phyloP scores from a whole-genome alignment of 2,113 vertebrate species.

The Xenus cinereus region DNA sequence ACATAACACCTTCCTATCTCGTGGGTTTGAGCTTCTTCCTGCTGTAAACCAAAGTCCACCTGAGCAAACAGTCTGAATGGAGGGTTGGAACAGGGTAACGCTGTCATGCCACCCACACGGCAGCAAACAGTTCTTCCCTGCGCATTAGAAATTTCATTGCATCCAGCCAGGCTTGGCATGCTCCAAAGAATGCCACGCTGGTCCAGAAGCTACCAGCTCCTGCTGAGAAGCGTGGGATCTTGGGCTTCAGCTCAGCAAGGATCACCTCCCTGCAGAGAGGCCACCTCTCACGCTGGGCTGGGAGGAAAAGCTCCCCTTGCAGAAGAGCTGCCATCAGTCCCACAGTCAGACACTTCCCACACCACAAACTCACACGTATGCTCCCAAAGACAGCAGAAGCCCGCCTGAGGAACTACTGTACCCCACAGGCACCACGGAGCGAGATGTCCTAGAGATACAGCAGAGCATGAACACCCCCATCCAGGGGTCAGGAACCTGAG shows the following conservation, averaged over 20 bases:
- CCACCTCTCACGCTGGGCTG: too few species aligned
- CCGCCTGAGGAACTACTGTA: fast-evolving
- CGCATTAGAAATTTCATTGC: fast-evolving
- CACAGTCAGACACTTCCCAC: not conserved
- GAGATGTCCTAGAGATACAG: fast-evolving
- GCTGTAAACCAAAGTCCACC: slow-evolving; percentile 25
- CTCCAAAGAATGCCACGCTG: fast-evolving
- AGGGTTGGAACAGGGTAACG: not conserved
- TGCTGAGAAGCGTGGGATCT: fast-evolving
- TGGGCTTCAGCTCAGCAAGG: not conserved
- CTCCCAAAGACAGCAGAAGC: not conserved
- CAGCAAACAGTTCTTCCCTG: not conserved
- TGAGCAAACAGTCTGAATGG: not conserved
- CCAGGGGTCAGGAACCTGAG: fast-evolving
- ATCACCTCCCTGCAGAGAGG: not conserved
- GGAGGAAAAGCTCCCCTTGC: not conserved
- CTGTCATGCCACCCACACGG: not conserved
- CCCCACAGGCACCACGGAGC: fast-evolving
- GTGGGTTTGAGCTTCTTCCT: not conserved
- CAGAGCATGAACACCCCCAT: fast-evolving
- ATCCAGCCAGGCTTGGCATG: not conserved
- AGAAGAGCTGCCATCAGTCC: not conserved
- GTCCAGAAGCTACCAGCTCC: not conserved
- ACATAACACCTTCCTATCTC: not conserved
- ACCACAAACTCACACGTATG: fast-evolving